Conservation (phyloP, 1,140 invertebrate genomes). For the Drosophila serrata region DNA sequence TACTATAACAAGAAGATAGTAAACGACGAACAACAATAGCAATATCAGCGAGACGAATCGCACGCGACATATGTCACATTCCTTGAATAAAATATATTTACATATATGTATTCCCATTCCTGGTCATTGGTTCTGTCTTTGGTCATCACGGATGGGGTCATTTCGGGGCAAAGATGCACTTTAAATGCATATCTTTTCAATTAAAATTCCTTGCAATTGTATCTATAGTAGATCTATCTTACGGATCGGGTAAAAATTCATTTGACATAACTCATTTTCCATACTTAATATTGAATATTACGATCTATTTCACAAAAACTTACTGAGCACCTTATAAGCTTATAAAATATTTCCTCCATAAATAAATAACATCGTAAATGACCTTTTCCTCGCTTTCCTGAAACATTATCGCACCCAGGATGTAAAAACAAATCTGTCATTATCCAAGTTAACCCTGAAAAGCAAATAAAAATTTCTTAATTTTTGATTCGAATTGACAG, state of each 20-base stretch:
- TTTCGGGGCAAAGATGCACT: constrained; percentile 14
- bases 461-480: constrained; percentile 13
- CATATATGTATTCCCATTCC: constrained; percentile 33
- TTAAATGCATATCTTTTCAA: constrained; percentile 2
- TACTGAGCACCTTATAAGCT: neutral
- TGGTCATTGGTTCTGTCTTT: constrained; percentile 13
- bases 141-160: constrained; percentile 19
- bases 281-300: neutral
- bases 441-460: constrained; percentile 16
- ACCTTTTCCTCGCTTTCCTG: neutral
- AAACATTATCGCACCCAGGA: neutral
- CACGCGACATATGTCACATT: constrained; percentile 41
- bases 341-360: neutral
- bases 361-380: neutral
- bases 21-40: constrained; percentile 12
- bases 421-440: neutral
- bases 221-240: neutral
- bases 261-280: neutral
- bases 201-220: neutral
- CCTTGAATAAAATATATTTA: constrained; percentile 19
- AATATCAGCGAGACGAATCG: constrained; percentile 38
- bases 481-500: constrained; percentile 19
- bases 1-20: constrained; percentile 39
- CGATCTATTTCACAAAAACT: neutral
- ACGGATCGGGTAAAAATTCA: neutral